These are phyloP conservation scores for Poecilus cupreus DNA, from an alignment of 2,888 invertebrate genomes.

Conservation along the genomic window DNA sequence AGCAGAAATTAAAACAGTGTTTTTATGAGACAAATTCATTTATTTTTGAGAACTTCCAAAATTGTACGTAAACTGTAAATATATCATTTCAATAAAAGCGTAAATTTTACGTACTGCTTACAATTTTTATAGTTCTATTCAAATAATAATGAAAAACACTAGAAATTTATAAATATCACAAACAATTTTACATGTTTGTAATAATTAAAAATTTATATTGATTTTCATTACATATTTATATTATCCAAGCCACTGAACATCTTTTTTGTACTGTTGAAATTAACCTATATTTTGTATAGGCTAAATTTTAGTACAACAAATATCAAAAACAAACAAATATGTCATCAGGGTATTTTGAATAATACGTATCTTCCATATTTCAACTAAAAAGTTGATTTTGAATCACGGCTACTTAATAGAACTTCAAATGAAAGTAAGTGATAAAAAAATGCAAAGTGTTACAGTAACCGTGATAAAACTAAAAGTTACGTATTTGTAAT, in stretches of 20 bases:
- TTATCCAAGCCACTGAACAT: slow-evolving; percentile 12
- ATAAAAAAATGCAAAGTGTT: not conserved
- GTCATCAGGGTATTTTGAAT: slow-evolving; percentile 34
- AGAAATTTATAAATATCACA: not conserved
- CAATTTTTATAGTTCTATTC: no score
- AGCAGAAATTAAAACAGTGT: no score
- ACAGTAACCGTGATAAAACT: not conserved
- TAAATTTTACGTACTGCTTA: no score
- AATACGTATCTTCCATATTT: slow-evolving; percentile 24
- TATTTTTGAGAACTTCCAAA: no score
- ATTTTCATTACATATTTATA: not conserved
- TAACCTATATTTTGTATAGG: not conserved
- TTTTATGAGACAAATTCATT: no score
- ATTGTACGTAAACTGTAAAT: no score
- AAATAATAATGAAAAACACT: not conserved
- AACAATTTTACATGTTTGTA: not conserved
- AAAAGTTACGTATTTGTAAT: not conserved
- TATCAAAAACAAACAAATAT: slow-evolving; percentile 36
- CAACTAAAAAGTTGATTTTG: slow-evolving; percentile 17
- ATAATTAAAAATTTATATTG: not conserved
- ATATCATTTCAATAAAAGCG: no score
- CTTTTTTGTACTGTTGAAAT: not conserved
- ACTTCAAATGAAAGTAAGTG: not conserved
- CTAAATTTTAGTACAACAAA: slow-evolving; percentile 16
- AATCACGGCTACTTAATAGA: not conserved